phyloP scores from a whole-genome alignment of 2,888 invertebrate genomes.

The Rhagophthalmus giganteus region DNA sequence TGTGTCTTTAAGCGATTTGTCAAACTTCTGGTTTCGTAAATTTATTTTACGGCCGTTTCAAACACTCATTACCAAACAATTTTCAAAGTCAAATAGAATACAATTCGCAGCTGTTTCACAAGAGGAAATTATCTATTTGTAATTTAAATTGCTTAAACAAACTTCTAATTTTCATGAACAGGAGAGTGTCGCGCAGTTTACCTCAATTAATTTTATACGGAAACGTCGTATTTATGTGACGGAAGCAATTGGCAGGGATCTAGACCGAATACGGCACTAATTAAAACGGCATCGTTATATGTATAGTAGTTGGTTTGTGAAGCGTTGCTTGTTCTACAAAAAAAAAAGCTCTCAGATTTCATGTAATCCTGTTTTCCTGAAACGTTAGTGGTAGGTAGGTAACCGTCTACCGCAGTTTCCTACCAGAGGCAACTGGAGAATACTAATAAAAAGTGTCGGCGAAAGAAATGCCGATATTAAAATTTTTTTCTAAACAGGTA shows the following conservation, averaged over 20 bases:
- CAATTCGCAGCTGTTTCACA: constrained; percentile 18
- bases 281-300: background rate
- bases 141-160: constrained; percentile 26
- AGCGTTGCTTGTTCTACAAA: no score
- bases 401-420: no score
- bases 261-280: no score
- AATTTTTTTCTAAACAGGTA: no score
- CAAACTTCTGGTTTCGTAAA: background rate
- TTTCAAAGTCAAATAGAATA: constrained; percentile 17
- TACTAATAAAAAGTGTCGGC: no score
- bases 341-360: no score
- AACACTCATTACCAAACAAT: constrained; percentile 12
- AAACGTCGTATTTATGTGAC: background rate
- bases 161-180: constrained; percentile 11
- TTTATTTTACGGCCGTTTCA: constrained; percentile 5
- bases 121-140: constrained; percentile 20
- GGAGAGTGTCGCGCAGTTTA: constrained; percentile 4
- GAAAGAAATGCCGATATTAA: no score
- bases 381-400: no score
- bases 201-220: constrained; percentile 7
- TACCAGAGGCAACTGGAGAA: no score
- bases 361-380: no score
- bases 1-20: background rate
- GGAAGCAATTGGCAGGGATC: no score
- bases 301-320: background rate